phyloP scores from a whole-genome alignment of 2,797 vertebrate genomes.

The Aulostomus chinensis region DNA sequence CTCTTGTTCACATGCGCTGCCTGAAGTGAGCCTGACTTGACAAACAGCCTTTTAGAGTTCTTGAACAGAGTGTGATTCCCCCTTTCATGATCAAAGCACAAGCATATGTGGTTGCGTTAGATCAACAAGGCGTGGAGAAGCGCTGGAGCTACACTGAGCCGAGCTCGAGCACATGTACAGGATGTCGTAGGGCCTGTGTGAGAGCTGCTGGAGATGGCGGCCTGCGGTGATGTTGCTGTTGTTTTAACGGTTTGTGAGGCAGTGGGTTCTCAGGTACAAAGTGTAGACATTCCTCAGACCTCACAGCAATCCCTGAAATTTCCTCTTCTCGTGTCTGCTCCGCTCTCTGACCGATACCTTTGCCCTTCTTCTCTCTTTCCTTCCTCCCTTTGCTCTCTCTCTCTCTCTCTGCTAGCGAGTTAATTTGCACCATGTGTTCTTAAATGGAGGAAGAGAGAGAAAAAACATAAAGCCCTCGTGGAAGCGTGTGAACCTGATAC shows the following conservation, averaged over 20 bases:
- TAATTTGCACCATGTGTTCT: conserved; percentile 84
- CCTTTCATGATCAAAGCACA: conserved; percentile 44
- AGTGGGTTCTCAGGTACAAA: conserved; percentile 42
- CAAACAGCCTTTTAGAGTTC: conserved; percentile 16
- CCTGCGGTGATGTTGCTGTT: conserved; percentile 56
- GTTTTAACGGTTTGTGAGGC: conserved; percentile 53
- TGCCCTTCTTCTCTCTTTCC: conserved; percentile 42
- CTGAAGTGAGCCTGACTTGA: conserved; percentile 5
- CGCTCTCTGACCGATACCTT: conserved; percentile 52
- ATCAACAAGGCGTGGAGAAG: conserved; percentile 53
- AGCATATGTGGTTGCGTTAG: conserved; percentile 60
- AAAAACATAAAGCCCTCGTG: conserved; percentile 31
- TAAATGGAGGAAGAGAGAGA: conserved; percentile 59
- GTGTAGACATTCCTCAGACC: conserved; percentile 67
- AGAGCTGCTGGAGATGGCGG: conserved; percentile 43
- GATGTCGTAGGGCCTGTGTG: conserved; percentile 44
- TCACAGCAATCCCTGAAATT: conserved; percentile 64
- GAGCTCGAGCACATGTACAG: conserved; percentile 50
- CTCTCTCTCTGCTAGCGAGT: conserved; percentile 59
- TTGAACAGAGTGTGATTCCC: conserved; percentile 29
- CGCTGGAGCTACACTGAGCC: conserved; percentile 41
- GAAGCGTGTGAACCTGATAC: conserved; percentile 78
- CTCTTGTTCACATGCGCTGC: conserved; percentile 7
- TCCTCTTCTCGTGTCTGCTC: conserved; percentile 54
- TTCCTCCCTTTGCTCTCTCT: conserved; percentile 52